Base-by-base conservation (phyloP, 2,797 vertebrate species). In the Coilia nasus region DNA sequence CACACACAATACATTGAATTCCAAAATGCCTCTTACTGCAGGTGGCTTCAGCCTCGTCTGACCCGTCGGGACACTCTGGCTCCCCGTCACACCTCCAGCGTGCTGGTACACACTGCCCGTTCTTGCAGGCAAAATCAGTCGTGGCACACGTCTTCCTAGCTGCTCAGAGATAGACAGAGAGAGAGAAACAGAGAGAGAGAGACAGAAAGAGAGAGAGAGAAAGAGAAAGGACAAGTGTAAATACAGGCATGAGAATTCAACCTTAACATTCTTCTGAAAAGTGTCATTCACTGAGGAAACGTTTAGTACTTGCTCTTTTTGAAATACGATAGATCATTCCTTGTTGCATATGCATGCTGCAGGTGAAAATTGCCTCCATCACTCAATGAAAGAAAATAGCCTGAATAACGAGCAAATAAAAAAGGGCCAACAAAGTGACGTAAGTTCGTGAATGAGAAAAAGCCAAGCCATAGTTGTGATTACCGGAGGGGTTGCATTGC, bases 11-110 rank as follows among this genome's bases (percentile, higher is more conserved):
- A 47, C 14, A 23, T 1, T 4, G 35, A 15, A 19, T 15, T 15
- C 14, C 5, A 14, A 35, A 75, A 41, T 35, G 14, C 60, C 91
- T 98, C 97, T 97, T 94, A 98, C 98, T 97, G 95, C 98, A 99
- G 0, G 97, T 96, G 82, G 95, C 94, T 86, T 97, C 96, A 0
- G 96, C 96, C 90, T 99, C 98, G 0, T 99, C 98, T 0, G 98
- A 99, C 19, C 97, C 97, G 0, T 99, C 98, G 0, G 95, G 91
- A 89, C 98, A 99, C 84, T 99, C 98, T 0, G 97, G 94, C 83
- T 99, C 98, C 0, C 98, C 98, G 0, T 99, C 98, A 75, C 98
- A 99, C 89, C 97, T 98, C 98, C 98, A 99, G 84, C 96, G 95
- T 47, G 95, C 96, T 0, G 95, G 96, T 87, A 99, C 96, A 88